Percentiles rank a stretch among this genome's conserved stretches.
phyloP scores from a whole-genome alignment of 2,113 vertebrate genomes.

The Cisticola juncidis region DNA sequence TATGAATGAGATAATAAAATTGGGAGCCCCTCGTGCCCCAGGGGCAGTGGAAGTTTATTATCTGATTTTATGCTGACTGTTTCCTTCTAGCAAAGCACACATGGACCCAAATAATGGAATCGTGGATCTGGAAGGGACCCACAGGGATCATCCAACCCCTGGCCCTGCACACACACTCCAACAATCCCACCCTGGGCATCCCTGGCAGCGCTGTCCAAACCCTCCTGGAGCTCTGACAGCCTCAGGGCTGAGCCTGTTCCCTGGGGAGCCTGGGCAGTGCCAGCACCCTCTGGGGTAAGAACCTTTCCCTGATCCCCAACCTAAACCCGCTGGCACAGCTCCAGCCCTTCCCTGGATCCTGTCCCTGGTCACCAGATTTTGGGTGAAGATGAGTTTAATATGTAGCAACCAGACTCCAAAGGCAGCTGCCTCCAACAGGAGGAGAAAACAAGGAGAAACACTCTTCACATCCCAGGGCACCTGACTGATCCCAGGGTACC shows the following conservation, averaged over 20 bases:
- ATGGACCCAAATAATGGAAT: rapidly evolving
- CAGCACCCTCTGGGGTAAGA: background rate
- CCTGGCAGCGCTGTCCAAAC: background rate
- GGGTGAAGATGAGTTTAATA: rapidly evolving
- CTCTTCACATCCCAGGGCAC: background rate
- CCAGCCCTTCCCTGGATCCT: background rate
- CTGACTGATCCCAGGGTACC: background rate
- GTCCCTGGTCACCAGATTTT: background rate
- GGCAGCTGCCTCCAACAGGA: background rate
- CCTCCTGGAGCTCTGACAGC: background rate
- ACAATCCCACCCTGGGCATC: background rate
- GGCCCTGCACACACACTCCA: background rate
- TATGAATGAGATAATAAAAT: rapidly evolving
- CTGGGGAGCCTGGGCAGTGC: background rate
- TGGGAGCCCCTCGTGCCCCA: rapidly evolving
- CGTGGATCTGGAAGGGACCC: background rate
- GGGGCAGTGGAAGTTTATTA: background rate
- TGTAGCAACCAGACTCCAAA: background rate
- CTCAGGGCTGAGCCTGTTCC: rapidly evolving
- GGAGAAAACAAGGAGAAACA: background rate
- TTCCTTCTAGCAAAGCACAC: background rate
- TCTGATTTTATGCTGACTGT: rapidly evolving
- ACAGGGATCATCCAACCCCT: rapidly evolving
- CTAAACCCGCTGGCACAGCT: background rate
- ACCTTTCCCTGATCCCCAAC: rapidly evolving